Evolutionary conservation across 2,797 vertebrate genomes (phyloP), one percentile per base, ranked within the genome.

Genomic region (Pipistrellus pygmaeus): DNA sequence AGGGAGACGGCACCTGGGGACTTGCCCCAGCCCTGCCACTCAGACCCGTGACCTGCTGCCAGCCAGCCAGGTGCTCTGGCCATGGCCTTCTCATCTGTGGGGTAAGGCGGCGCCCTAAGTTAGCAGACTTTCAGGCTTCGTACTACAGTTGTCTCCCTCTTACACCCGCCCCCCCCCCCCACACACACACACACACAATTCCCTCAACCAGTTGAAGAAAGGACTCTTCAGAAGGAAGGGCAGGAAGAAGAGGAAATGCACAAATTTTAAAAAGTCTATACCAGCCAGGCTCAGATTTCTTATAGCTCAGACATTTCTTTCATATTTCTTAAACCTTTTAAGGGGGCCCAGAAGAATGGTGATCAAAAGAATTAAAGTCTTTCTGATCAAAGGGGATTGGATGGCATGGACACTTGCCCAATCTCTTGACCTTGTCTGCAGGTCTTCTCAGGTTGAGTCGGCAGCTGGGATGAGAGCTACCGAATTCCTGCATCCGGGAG

Each of bases 281-380:
- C 80, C 69, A 76, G 57, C 38, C 11, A 15, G 21, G 48, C 55
- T 83, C 21, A 84, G 86, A 35, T 64, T n/a, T 48, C 44, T 46
- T 18, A 41, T 72, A 57, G n/a, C 48, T 71, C 64, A 60, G 68
- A 80, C 75, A n/a, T 35, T 12, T 21, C 51, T 27, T 72, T 57
- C 53, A 3, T 60, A 68, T 53, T 68, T 72, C 64, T 69, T 51
- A 77, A 78, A 44, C 25, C 32, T 92, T 38, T 38, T 4, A 38
- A 46, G 18, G 23, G 3, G 20, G 15, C 25, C 66, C 55, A 21
- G n/a, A 93, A 73, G 69, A 81, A 21, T 25, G 38, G 8, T 38
- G 78, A 85, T 51, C 82, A 94, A 92, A 55, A 55, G 53, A 55
- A 78, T 83, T 57, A 68, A 62, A 48, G 35, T 72, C 11, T 88